phyloP scores from a whole-genome alignment of 2,113 vertebrate species.

The Rhagologus leucostigma region DNA sequence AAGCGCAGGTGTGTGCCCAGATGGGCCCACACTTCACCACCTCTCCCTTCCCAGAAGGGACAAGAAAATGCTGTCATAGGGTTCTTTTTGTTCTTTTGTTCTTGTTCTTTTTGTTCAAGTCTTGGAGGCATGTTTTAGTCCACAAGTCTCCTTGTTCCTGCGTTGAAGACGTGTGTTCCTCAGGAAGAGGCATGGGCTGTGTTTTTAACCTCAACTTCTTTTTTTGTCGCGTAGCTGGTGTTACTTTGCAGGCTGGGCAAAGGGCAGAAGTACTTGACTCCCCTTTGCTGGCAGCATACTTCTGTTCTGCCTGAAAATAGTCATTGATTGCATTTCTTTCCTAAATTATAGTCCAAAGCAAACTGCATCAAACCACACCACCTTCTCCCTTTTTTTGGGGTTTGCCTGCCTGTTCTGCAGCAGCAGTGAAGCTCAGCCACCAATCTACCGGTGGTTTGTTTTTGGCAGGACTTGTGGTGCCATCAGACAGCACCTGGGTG shows the following conservation, averaged over 20 bases:
- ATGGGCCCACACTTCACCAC: rapidly evolving
- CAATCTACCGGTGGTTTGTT: rapidly evolving
- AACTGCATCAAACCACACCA: background rate
- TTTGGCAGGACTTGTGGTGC: background rate
- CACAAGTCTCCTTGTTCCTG: background rate
- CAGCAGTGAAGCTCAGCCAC: background rate
- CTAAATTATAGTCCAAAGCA: background rate
- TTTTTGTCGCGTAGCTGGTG: background rate
- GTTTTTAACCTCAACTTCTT: background rate
- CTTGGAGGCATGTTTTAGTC: background rate
- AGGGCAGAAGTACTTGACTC: background rate
- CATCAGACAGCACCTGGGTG: background rate
- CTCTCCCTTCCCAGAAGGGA: background rate
- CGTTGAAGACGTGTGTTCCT: background rate
- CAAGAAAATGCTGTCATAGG: rapidly evolving
- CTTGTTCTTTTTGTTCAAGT: background rate
- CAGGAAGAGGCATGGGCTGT: background rate
- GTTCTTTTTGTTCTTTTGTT: background rate
- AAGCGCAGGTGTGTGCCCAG: rapidly evolving
- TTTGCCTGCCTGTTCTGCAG: background rate
- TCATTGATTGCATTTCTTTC: background rate
- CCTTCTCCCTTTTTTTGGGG: background rate
- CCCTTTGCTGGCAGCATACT: rapidly evolving
- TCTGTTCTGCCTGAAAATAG: background rate
- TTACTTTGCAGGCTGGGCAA: background rate